Base-by-base conservation (phyloP, 2,113 vertebrate genomes). In the Lota lota region DNA sequence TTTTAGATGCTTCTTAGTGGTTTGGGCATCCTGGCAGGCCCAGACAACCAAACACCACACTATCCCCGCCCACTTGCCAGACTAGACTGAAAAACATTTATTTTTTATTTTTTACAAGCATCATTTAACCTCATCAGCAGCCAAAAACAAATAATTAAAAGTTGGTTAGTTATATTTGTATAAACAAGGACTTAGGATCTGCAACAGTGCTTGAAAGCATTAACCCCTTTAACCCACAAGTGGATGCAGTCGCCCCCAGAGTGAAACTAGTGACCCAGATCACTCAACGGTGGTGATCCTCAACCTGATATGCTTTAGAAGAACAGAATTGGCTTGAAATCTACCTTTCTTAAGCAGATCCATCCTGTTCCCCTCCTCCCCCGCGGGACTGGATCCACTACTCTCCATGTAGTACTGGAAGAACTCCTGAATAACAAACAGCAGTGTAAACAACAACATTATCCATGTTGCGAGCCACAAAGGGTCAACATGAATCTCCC, bases 281-380 rank as follows among this genome's bases (percentile, higher is more conserved):
- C 7, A 33, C 28, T 47, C 10, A 47, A 14, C 40, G 40, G 40
- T 47, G 40, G 8, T 47, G 12, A 47, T 14, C 40, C 40, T 14
- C 0, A 47, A 11, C 40, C 40, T 11, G 2, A 47, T 47, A 47
- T 4, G 28, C 4, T 33, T 33, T 6, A 33, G 2, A 33, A 33
- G 28, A 5, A 33, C 28, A 33, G 28, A 33, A 33, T 33, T 33
- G 28, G 28, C 7, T 33, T 6, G 7, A 33, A 33, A 47, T 47
- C 40, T 83, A 98, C 96, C 94, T 94, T 95, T 95, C 73, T 87
- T 94, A 36, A 97, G 93, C 66, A 97, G 82, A 66, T 96, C 95
- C 92, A 95, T 89, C 83, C 94, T 98, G 82, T 94, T 97, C 78
- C 95, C 95, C 75, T 93, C 91, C 61, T 97, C 93, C 2, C 74